phyloP scores from a whole-genome alignment of 2,888 invertebrate genomes.

The Vesta saturnalis region DNA sequence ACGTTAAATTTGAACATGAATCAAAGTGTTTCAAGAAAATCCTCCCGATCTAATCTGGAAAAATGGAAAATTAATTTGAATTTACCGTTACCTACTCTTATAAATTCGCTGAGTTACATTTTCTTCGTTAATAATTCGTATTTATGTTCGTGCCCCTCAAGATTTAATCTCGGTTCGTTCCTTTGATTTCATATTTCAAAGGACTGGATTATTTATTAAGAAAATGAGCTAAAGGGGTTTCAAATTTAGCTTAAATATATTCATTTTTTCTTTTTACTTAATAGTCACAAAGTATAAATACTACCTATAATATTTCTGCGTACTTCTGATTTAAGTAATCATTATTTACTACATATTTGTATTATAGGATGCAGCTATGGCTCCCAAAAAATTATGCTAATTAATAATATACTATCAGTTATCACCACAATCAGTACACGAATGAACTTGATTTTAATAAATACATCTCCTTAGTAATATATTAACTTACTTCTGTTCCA shows the following conservation, averaged over 20 bases:
- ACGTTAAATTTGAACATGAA: slow-evolving; percentile 31
- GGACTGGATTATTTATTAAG: slow-evolving; percentile 38
- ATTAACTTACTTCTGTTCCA: too few relatives aligned
- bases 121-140: slow-evolving; percentile 44
- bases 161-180: slow-evolving; percentile 40
- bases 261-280: background rate
- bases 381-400: too few relatives aligned
- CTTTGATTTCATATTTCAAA: slow-evolving; percentile 39
- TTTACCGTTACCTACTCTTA: slow-evolving; percentile 40
- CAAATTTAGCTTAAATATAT: slow-evolving; percentile 15
- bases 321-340: too few relatives aligned
- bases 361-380: too few relatives aligned
- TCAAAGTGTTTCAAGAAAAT: slow-evolving; percentile 34
- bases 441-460: too few relatives aligned
- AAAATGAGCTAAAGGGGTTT: slow-evolving; percentile 39
- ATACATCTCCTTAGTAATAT: too few relatives aligned
- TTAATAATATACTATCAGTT: too few relatives aligned
- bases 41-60: slow-evolving; percentile 35
- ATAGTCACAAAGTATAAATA: too few relatives aligned
- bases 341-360: too few relatives aligned
- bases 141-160: slow-evolving; percentile 39
- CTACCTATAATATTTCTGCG: too few relatives aligned
- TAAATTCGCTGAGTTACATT: slow-evolving; percentile 45
- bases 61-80: slow-evolving; percentile 47
- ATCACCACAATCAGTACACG: too few relatives aligned